A percentile compares a stretch with the other conserved stretches of the same genome.
Conservation (phyloP, 2,113 vertebrate genomes). For the Chionis minor region DNA sequence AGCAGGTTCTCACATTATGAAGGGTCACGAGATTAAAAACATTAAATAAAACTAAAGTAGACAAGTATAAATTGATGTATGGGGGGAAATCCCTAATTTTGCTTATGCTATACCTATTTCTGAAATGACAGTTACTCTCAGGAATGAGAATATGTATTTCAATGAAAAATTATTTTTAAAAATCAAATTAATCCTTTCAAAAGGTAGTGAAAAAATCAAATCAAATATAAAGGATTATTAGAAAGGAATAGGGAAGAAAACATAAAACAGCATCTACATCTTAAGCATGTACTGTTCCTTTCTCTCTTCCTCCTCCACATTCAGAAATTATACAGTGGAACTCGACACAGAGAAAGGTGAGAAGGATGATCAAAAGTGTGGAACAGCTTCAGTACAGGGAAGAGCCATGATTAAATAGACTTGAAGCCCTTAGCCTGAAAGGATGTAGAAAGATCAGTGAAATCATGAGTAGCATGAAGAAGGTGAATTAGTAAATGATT, state of each 20-base stretch:
- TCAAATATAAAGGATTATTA: neutral
- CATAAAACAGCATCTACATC: neutral
- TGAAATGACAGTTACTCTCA: neutral
- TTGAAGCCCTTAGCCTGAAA: neutral
- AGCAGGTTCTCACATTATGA: neutral
- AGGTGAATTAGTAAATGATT: slow-evolving; percentile 17
- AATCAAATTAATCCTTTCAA: neutral
- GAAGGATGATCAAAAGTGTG: neutral
- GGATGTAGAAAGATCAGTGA: neutral
- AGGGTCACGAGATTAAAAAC: neutral
- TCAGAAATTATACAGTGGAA: neutral
- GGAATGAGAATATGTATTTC: neutral
- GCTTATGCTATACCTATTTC: neutral
- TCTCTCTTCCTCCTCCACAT: neutral
- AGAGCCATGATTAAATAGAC: neutral
- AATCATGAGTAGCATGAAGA: neutral
- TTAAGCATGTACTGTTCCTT: neutral
- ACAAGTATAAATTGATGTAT: neutral
- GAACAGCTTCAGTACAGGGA: neutral
- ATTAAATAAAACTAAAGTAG: neutral
- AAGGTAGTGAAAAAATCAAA: neutral
- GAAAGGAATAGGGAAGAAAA: neutral
- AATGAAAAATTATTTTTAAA: neutral
- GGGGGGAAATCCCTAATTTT: rapidly evolving
- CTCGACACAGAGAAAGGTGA: neutral